These are phyloP conservation scores for Tromatobia lineatoria DNA, from an alignment of 2,888 invertebrate genomes.

Conservation along the genomic window DNA sequence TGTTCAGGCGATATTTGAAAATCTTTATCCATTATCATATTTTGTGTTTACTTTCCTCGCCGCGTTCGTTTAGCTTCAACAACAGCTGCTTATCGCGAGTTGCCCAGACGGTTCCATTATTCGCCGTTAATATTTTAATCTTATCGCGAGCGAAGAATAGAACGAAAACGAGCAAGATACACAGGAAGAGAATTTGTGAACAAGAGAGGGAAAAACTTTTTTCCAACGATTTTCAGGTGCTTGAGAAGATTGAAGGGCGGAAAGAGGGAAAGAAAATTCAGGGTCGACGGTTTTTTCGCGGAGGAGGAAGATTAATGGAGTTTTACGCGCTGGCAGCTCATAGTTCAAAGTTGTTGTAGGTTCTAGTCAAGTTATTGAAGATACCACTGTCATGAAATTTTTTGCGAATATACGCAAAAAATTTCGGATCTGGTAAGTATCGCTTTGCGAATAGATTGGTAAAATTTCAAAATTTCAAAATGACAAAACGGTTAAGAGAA, in stretches of 20 bases:
- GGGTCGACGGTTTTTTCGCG: constrained; percentile 14
- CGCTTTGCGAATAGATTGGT: no score
- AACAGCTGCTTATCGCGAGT: constrained; percentile 26
- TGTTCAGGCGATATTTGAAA: no score
- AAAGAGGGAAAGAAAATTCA: constrained; percentile 28
- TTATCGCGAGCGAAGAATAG: constrained; percentile 13
- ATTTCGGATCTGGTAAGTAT: no score
- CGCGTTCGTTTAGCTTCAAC: constrained; percentile 2
- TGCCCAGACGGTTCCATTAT: constrained; percentile 1
- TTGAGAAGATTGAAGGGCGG: not conserved
- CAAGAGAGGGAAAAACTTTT: no score
- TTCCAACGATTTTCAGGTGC: not conserved
- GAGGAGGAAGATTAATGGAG: constrained; percentile 47
- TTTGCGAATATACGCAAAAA: no score
- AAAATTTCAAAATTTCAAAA: no score
- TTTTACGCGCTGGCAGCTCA: constrained; percentile 7
- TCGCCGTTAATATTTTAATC: constrained; percentile 21
- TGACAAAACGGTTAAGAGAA: no score
- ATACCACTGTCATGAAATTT: no score
- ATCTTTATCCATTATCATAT: not conserved
- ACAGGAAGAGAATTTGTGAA: constrained; percentile 5
- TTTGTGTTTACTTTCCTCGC: not conserved
- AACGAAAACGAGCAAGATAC: not conserved
- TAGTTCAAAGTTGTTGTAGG: not conserved
- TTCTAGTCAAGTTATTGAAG: no score